phyloP scores from a whole-genome alignment of 1,140 invertebrate species.

The Ectropis grisescens region DNA sequence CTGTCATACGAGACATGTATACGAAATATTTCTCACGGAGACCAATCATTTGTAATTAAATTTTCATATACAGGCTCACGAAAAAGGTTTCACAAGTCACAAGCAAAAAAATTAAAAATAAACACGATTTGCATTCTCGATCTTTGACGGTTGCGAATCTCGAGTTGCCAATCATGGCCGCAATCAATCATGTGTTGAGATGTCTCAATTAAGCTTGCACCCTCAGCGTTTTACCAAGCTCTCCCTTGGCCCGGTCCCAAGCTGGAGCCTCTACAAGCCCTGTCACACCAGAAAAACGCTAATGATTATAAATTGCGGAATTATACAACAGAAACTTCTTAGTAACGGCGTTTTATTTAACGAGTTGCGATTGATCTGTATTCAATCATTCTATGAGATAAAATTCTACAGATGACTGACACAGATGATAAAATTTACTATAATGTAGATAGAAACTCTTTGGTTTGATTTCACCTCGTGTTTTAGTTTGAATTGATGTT shows the following conservation, averaged over 20 bases:
- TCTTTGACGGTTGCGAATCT: constrained; percentile 23
- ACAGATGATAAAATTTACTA: too few relatives aligned
- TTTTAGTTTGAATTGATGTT: too few relatives aligned
- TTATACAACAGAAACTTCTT: constrained; percentile 40
- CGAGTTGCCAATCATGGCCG: constrained; percentile 46
- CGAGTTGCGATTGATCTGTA: constrained; percentile 2
- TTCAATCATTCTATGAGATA: too few relatives aligned
- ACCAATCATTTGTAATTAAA: constrained; percentile 40
- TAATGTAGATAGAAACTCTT: too few relatives aligned
- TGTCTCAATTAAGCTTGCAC: constrained; percentile 53
- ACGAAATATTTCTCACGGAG: constrained; percentile 46
- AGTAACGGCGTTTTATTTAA: constrained; percentile 24
- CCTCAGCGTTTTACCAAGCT: constrained; percentile 18
- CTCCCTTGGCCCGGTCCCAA: neutral
- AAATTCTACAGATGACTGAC: too few relatives aligned
- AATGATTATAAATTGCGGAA: constrained; percentile 57
- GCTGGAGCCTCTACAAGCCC: constrained; percentile 10
- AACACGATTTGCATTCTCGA: constrained; percentile 30
- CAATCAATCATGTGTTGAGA: constrained; percentile 59
- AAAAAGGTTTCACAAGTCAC: constrained; percentile 25
- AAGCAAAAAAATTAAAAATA: constrained; percentile 20
- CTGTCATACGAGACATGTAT: constrained; percentile 47
- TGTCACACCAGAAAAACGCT: constrained; percentile 34
- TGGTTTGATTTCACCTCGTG: too few relatives aligned
- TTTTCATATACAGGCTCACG: constrained; percentile 25